Evolutionary conservation across 2,113 vertebrate genomes (phyloP).

Genomic region (Equus quagga): DNA sequence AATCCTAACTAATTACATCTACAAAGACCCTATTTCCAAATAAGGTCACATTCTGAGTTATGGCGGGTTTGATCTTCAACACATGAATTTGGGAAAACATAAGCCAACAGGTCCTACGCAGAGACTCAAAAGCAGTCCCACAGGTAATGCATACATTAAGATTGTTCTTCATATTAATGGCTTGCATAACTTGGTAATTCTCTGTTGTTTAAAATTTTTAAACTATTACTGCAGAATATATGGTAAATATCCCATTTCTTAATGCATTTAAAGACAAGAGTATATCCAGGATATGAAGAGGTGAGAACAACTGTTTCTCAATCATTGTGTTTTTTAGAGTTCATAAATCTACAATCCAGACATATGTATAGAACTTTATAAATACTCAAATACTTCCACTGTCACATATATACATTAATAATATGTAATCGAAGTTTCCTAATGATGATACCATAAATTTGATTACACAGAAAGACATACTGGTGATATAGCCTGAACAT

Average conservation of each 20-base stretch:
- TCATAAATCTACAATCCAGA: neutral
- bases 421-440: neutral
- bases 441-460: neutral
- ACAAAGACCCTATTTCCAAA: neutral
- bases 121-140: neutral
- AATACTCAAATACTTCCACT: neutral
- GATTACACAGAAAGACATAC: neutral
- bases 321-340: neutral
- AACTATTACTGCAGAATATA: neutral
- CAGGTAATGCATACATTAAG: neutral
- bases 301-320: neutral
- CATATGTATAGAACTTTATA: neutral
- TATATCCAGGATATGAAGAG: neutral
- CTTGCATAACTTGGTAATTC: neutral
- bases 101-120: neutral
- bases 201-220: neutral
- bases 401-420: neutral
- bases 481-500: neutral
- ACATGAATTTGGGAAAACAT: neutral
- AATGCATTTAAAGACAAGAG: neutral
- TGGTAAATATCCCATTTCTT: neutral
- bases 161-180: neutral
- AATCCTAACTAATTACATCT: neutral
- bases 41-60: neutral
- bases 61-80: neutral